Conservation (phyloP, 1,140 invertebrate genomes). For the Drosophila elegans region DNA sequence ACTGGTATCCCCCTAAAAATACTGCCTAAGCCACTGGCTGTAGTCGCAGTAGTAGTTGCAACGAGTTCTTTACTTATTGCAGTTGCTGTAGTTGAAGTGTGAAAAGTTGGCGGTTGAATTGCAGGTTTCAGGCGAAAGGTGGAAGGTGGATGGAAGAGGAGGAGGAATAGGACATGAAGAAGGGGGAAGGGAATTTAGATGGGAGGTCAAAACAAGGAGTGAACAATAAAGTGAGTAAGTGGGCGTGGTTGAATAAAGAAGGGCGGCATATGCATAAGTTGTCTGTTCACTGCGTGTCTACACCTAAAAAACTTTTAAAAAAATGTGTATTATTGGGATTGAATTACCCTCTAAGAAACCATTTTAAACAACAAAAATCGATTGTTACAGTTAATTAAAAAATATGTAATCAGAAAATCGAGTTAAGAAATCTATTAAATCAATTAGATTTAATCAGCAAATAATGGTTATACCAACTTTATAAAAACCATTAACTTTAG, state of each 20-base stretch:
- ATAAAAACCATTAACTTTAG: too few relatives aligned
- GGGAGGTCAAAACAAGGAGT: conserved; percentile 8
- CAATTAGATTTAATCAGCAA: too few relatives aligned
- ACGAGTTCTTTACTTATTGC: conserved; percentile 37
- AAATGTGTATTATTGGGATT: neutral
- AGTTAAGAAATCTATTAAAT: too few relatives aligned
- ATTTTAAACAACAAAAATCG: neutral
- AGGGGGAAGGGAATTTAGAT: neutral
- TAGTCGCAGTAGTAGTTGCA: conserved; percentile 33
- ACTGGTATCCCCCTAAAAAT: neutral
- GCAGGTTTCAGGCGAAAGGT: conserved; percentile 41
- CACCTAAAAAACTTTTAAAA: conserved; percentile 7
- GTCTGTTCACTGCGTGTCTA: conserved; percentile 26
- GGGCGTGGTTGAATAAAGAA: conserved; percentile 12
- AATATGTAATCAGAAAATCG: neutral
- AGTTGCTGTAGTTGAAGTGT: conserved; percentile 62
- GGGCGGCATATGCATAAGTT: conserved; percentile 23
- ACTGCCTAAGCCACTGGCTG: neutral
- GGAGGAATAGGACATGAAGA: neutral
- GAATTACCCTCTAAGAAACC: neutral
- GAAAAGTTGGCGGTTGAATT: conserved; percentile 72
- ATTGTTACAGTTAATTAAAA: neutral
- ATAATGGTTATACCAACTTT: too few relatives aligned
- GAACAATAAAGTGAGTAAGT: conserved; percentile 25
- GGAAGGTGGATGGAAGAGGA: neutral